Base-by-base conservation (phyloP, 2,113 vertebrate species). In the Chinchilla lanigera region DNA sequence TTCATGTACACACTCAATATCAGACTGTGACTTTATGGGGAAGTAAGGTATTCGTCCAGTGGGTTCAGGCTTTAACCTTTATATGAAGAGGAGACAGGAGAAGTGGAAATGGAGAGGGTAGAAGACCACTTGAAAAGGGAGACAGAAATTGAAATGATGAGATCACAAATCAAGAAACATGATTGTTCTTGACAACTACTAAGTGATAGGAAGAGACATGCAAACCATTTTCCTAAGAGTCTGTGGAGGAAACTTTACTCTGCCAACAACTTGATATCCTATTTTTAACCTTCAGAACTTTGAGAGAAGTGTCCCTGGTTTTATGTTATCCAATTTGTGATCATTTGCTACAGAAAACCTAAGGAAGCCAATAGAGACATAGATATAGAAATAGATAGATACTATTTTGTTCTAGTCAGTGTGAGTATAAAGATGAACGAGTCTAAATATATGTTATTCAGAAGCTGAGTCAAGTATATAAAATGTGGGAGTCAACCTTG, bases 121-220 rank as follows among this genome's bases (percentile, higher is more conserved):
- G 58, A 58, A 63, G 28, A 5, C 6, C 44, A 19, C 17, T 28
- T 61, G 41, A 50, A 16, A 16, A 52, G 1, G 12, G 12, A 85
- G 19, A 20, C 6, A 89, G 61, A 41, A 33, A 58, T 1, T 63
- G 24, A 24, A 44, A 12, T 28, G 30, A 35, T 30, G 35, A 11
- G 7, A 5, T 30, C 83, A 1, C 9, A 47, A 14, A 14, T 16
- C 6, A 47, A 16, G 11, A 24, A 17, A n/a, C 0, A 2, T 14
- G 19, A 65, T 24, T 77, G 13, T 9, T 33, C 6, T 7, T 77
- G n/a, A 38, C 14, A 56, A 19, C 3, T 5, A 4, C 33, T 24
- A 14, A 7, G 14, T 52, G 11, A 11, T 61, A 52, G 69, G 24
- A n/a, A 78, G 60, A 13, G 22, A 1, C 33, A 16, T 16, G 16